These are phyloP conservation scores for Drosophila meridiana DNA, from an alignment of 2,888 invertebrate genomes.

Conservation along the genomic window DNA sequence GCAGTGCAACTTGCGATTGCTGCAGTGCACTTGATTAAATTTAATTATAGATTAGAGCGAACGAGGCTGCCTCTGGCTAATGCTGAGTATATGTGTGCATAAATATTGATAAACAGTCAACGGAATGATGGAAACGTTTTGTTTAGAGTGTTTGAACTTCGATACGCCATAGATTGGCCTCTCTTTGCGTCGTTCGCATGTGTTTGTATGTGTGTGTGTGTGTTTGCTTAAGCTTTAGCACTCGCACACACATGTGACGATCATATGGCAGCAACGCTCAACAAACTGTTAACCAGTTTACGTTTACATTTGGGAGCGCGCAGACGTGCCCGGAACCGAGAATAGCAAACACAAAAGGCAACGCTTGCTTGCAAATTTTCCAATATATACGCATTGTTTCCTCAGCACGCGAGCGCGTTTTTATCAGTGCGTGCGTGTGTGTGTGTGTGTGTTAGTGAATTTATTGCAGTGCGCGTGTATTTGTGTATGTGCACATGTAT, in stretches of 20 bases:
- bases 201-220: slow-evolving; percentile 23
- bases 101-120: slow-evolving; percentile 19
- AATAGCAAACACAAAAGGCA: slow-evolving; percentile 36
- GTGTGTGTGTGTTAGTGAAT: slow-evolving; percentile 13
- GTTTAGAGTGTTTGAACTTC: slow-evolving; percentile 60
- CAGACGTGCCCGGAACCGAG: slow-evolving; percentile 68
- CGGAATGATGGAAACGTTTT: slow-evolving; percentile 24
- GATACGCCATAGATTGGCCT: slow-evolving; percentile 54
- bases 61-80: background rate
- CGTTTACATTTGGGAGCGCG: slow-evolving; percentile 71
- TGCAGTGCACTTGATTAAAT: background rate
- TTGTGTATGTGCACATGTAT: slow-evolving; percentile 72
- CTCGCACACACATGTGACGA: slow-evolving; percentile 53
- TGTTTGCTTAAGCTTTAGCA: slow-evolving; percentile 70
- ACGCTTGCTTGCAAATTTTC: slow-evolving; percentile 46
- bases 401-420: slow-evolving; percentile 31
- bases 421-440: slow-evolving; percentile 48
- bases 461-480: slow-evolving; percentile 28
- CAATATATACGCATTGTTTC: slow-evolving; percentile 48
- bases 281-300: slow-evolving; percentile 74
- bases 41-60: slow-evolving; percentile 16
- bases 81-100: background rate
- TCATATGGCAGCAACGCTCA: slow-evolving; percentile 62
- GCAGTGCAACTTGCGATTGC: slow-evolving; percentile 15
- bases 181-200: slow-evolving; percentile 32